Evolutionary conservation across 2,113 vertebrate species (phyloP).

Genomic region (Mus spicilegus): DNA sequence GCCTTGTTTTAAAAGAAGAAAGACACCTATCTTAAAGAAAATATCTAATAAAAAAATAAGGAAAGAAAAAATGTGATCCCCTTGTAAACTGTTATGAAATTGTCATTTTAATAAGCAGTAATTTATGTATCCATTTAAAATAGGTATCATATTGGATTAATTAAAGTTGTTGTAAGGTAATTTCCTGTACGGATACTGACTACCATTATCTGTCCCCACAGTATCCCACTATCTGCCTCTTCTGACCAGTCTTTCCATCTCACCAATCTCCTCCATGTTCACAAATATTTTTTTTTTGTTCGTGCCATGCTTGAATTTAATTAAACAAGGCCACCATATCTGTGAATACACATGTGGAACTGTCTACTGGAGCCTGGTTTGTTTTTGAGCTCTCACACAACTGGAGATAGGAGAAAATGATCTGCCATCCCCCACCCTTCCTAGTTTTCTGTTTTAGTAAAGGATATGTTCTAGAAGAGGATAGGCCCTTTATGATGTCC

Average conservation of each 20-base stretch:
- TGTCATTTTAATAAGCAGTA: background rate
- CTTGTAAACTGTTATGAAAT: background rate
- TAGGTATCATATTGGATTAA: background rate
- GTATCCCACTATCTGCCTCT: too few species aligned
- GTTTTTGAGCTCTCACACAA: background rate
- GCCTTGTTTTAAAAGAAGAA: background rate
- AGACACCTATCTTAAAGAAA: background rate
- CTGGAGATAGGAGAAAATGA: background rate
- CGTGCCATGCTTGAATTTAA: background rate
- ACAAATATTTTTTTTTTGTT: background rate
- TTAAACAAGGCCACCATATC: too few species aligned
- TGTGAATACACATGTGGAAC: background rate
- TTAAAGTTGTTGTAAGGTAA: background rate
- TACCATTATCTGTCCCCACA: background rate
- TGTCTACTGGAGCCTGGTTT: too few species aligned
- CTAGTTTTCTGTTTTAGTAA: background rate
- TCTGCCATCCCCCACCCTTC: too few species aligned
- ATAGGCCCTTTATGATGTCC: too few species aligned
- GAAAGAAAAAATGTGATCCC: background rate
- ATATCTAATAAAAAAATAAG: background rate
- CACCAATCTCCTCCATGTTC: background rate
- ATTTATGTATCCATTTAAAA: background rate
- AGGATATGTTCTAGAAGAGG: background rate
- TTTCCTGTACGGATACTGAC: background rate
- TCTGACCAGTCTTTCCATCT: background rate